Conservation (phyloP, 2,888 invertebrate genomes). For the Coremacera marginata region DNA sequence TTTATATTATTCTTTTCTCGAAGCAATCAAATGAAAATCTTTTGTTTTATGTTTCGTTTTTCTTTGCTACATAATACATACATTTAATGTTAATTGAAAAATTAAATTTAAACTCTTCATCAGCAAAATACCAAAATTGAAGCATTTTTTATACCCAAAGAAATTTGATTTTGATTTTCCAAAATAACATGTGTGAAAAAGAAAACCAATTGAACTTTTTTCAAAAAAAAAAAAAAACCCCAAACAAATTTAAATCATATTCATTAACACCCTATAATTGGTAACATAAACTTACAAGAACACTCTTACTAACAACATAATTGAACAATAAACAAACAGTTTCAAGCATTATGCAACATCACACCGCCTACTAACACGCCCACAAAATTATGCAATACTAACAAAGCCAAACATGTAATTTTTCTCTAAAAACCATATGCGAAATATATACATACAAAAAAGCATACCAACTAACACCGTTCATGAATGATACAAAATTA, state of each 20-base stretch:
- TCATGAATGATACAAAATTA: slow-evolving; percentile 1
- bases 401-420: background rate
- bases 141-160: slow-evolving; percentile 44
- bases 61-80: slow-evolving; percentile 57
- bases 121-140: slow-evolving; percentile 26
- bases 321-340: background rate
- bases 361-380: background rate
- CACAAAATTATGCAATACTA: background rate
- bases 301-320: background rate
- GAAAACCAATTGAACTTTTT: slow-evolving; percentile 36
- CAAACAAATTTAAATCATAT: background rate
- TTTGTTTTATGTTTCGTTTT: slow-evolving; percentile 53
- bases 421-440: background rate
- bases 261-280: background rate
- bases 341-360: background rate
- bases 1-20: background rate
- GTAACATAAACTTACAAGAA: background rate
- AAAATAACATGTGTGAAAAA: slow-evolving; percentile 30
- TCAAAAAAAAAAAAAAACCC: slow-evolving; percentile 33
- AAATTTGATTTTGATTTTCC: slow-evolving; percentile 67
- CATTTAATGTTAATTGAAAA: background rate
- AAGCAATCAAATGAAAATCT: background rate
- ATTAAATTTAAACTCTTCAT: slow-evolving; percentile 30
- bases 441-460: background rate
- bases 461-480: background rate